Evolutionary conservation across 2,888 invertebrate species (phyloP), one percentile per base, ranked within the genome.

Genomic region (Schizotus pectinicornis): DNA sequence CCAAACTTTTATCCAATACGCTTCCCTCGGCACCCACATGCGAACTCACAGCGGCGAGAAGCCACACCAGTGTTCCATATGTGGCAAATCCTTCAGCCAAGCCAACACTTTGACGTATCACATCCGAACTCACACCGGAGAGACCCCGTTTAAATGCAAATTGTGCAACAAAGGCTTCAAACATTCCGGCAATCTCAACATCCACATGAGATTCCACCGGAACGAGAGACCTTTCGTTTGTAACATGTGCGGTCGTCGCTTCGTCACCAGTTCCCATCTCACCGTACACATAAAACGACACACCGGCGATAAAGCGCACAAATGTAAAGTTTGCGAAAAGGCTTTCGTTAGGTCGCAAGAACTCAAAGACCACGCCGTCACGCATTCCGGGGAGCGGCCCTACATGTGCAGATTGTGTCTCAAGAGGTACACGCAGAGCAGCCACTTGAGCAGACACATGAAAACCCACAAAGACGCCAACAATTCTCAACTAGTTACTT

Each of bases 361-460:
- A 74, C 70, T 85, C 55, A 74, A 74, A 56, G 79, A 83, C 31
- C 86, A 86, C 67, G 70, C 83, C 48, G 68, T 84, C n/a, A 82
- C 81, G 41, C 85, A 86, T 69, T 84, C 84, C 1, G 82, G 85
- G 22, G 83, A 85, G 62, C 85, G 85, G 69, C 86, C 86, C 2
- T 83, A 83, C 72, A 78, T 79, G 32, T 87, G 87, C 74, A 79
- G 79, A 12, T 57, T 77, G 12, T 86, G 85, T 56, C 50, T 67
- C 0, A 75, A 74, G 57, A 62, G 68, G 41, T 77, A 74, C 49
- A 72, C 73, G 3, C 76, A 77, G 52, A 72, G 66, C 37, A 73
- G 74, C 37, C 77, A 77, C 61, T 64, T 76, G 30, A 71, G 61
- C 14, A 56, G 77, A 32, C 77, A 77, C 55, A 69, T 71, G 63